Evolutionary conservation across 1,140 invertebrate genomes (phyloP).

Genomic region (Euura lappo): DNA sequence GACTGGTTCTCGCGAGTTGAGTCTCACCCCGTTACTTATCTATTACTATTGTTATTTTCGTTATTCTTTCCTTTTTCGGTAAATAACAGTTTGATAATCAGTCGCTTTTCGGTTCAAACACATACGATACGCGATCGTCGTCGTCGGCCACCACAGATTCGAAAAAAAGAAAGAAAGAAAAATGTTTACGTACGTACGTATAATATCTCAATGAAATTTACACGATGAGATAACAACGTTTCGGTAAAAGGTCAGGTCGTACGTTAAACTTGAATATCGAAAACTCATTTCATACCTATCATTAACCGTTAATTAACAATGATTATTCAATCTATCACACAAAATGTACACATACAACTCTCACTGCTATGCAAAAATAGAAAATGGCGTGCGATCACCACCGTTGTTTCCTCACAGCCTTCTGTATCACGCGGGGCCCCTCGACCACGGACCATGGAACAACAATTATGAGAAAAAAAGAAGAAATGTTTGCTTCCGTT

Average conservation of each 20-base stretch:
- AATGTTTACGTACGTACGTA: conserved; percentile 35
- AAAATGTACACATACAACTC: conserved; percentile 50
- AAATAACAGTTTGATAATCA: conserved; percentile 10
- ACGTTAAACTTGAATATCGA: neutral
- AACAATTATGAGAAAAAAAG: neutral
- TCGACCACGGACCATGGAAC: neutral
- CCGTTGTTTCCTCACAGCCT: conserved; percentile 30
- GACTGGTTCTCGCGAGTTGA: conserved; percentile 36
- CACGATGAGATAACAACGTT: neutral
- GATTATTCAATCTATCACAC: conserved; percentile 42
- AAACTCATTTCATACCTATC: conserved; percentile 34
- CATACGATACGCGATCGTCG: conserved; percentile 11
- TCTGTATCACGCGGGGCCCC: conserved; percentile 19
- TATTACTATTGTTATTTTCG: conserved; percentile 24
- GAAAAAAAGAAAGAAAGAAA: conserved; percentile 28
- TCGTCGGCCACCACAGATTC: neutral
- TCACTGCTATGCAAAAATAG: conserved; percentile 60
- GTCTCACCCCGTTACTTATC: neutral
- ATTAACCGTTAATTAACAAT: conserved; percentile 22
- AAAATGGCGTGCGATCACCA: conserved; percentile 58
- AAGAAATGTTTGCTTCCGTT: neutral
- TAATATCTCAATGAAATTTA: neutral
- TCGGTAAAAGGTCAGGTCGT: neutral
- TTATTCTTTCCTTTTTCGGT: conserved; percentile 29
- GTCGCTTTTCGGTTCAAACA: conserved; percentile 12